Base-by-base conservation (phyloP, 2,113 vertebrate species). In the Megaceryle maxima region DNA sequence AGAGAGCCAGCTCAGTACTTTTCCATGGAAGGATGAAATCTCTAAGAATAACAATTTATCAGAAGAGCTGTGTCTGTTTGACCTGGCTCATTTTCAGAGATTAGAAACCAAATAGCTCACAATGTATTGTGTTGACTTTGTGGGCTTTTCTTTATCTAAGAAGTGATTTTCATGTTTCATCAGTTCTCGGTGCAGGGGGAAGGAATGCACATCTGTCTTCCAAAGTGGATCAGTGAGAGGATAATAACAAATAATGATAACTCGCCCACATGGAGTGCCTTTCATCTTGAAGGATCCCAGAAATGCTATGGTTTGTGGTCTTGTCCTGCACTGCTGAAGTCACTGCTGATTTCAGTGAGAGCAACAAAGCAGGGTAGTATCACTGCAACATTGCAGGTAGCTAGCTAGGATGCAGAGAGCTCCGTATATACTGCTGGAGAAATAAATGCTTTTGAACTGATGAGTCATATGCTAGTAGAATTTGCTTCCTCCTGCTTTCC, bases 1-100 rank as follows among this genome's bases (percentile, higher is more conserved):
- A 87, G 75, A 82, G 85, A 91, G 85, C 91, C 87, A 96, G 88
- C 95, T 92, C 96, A 97, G 97, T 97, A 97, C 86, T 97, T 97
- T 97, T 97, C 97, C 97, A 97, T 88, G 94, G 90, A 87, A 93
- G 90, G 90, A 86, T 91, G 84, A 95, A 93, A 93, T 94, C 96
- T 96, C 94, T 84, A 95, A 93, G 93, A 97, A 95, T 80, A 95
- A 97, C 92, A 95, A 57, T 93, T 94, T 94, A 96, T 97, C 93
- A 83, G 84, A 85, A 88, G 63, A 96, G 93, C 88, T 44, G 74
- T 86, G 81, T 85, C 92, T 95, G 92, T 92, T 96, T 96, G 94
- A 95, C 92, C 94, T 97, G 96, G 96, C 96, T 97, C 86, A 6
- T 84, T 97, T 96, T 94, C 96, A 97, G 88, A 95, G 90, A 96